These are phyloP conservation scores for Agonum fuliginosum DNA, from an alignment of 2,888 invertebrate genomes.

Conservation along the genomic window DNA sequence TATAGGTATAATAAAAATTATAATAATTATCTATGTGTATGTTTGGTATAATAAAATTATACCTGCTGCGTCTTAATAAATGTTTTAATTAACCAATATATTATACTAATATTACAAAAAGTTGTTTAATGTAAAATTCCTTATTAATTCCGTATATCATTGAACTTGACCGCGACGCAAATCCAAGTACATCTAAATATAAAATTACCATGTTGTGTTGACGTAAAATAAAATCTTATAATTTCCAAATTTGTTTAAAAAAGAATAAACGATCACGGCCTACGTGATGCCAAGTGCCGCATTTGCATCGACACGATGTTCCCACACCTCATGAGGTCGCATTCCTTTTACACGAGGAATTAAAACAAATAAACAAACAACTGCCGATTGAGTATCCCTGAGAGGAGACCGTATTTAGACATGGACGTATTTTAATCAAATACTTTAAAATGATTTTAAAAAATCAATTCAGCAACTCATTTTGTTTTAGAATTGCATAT, in stretches of 20 bases:
- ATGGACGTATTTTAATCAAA: no score
- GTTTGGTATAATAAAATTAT: no score
- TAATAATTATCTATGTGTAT: no score
- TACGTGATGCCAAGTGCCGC: slow-evolving; percentile 12
- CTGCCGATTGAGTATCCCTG: background rate
- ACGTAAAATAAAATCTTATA: slow-evolving; percentile 10
- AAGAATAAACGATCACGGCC: background rate
- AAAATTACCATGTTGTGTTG: background rate
- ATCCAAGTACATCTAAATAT: background rate
- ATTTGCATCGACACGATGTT: slow-evolving; percentile 16
- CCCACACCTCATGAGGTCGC: slow-evolving; percentile 33
- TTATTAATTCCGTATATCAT: slow-evolving; percentile 2
- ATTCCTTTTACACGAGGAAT: slow-evolving; percentile 13
- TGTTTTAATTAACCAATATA: background rate
- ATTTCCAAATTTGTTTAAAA: slow-evolving; percentile 13
- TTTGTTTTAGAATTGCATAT: no score
- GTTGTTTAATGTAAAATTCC: slow-evolving; percentile 29
- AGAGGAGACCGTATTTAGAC: background rate
- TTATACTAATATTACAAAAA: background rate
- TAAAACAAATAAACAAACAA: slow-evolving; percentile 33
- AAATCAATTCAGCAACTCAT: no score
- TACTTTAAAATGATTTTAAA: no score
- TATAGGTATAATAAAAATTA: no score
- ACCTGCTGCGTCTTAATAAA: no score
- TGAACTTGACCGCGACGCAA: slow-evolving; percentile 18